Conservation (phyloP, 2,888 invertebrate genomes). For the Timema podura region DNA sequence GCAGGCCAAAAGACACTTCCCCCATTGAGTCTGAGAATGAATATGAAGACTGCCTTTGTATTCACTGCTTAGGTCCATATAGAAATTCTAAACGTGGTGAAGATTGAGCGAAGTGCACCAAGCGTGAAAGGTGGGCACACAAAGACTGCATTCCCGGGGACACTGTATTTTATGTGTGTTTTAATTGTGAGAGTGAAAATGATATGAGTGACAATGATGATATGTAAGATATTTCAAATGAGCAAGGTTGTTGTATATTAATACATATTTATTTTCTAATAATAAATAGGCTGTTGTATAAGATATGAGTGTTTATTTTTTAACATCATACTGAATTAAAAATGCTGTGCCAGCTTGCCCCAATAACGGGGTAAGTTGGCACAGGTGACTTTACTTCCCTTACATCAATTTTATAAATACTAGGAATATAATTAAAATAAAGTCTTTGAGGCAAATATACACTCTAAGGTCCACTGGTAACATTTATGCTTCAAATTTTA, state of each 20-base stretch:
- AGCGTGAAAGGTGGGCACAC: conserved; percentile 1
- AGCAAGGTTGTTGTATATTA: not conserved
- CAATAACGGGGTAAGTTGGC: conserved; percentile 12
- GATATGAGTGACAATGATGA: conserved; percentile 11
- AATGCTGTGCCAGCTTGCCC: conserved; percentile 4
- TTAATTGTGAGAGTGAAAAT: not conserved
- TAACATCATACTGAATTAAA: not conserved
- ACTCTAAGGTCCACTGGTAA: not conserved
- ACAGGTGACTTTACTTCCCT: not conserved
- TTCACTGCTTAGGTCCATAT: conserved; percentile 10
- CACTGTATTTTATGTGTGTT: conserved; percentile 8
- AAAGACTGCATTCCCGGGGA: conserved; percentile 7
- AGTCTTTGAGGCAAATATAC: not conserved
- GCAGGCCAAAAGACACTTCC: not conserved
- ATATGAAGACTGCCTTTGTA: conserved; percentile 5
- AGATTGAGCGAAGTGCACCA: not conserved
- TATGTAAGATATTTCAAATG: not conserved
- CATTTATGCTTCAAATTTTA: not conserved
- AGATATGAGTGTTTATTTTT: not conserved
- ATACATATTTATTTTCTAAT: not conserved
- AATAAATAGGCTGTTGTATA: not conserved
- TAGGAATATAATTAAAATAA: not conserved
- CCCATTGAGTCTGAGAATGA: not conserved
- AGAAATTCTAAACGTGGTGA: not conserved
- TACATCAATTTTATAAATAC: not conserved